Base-by-base conservation (phyloP, 2,888 invertebrate species). In the Ischnura elegans region DNA sequence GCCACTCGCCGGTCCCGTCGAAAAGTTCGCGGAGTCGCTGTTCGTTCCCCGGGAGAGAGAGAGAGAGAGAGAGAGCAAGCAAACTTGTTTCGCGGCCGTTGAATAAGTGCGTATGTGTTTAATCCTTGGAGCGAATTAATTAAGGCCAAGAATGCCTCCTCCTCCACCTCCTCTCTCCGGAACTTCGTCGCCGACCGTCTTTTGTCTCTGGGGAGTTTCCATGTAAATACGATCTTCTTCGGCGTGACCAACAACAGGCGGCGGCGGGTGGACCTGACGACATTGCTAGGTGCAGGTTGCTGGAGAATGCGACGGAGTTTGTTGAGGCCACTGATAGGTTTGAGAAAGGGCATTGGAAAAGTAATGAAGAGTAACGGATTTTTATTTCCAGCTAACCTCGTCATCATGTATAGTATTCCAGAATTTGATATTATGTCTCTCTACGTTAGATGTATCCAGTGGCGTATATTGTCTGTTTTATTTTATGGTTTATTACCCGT, bases 61-160 rank as follows among this genome's bases (percentile, higher is more conserved):
- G 10, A 76, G 51, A 13, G 5, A 13, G 8, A 19, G 51, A 3
- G 36, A 2, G 10, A 76, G 13, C 76, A 16, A 76, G 36, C 36
- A 10, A 25, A 76, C 76, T 36, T 76, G 76, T 76, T 61, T 76
- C 36, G 25, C 36, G 76, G n/a, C 36, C 76, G 76, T 76, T 76
- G 76, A 36, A 90, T 43, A 90, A 90, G 66, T 61, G 61, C 90
- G 43, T 43, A 61, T 61, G 25, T 61, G n/a, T 43, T 61, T 90
- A 90, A 90, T 55, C 66, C 90, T 43, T 16, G 42, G 90, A 61
- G 90, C 43, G 47, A 90, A 90, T 90, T 90, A 55, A 90, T 90
- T 90, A 43, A 66, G 61, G 90, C 61, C 43, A 4, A 6, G 90
- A n/a, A 61, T 66, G 10, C 47, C 51, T 87, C 51, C n/a, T 36